Evolutionary conservation across 2,888 invertebrate genomes (phyloP).

Genomic region (Sesia apiformis): DNA sequence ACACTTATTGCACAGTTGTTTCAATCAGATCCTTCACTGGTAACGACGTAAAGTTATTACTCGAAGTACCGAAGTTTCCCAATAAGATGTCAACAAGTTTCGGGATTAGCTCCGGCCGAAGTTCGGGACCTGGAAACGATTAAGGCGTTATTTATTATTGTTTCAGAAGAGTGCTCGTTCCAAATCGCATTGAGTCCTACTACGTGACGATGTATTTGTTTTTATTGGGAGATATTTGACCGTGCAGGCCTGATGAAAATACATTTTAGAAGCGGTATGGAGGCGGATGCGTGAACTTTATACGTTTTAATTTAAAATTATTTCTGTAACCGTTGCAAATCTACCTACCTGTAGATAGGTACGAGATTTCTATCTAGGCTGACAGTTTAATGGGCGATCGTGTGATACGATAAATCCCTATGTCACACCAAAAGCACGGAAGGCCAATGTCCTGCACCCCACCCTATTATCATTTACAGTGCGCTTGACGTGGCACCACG

Average conservation of each 20-base stretch:
- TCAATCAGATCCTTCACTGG: conserved; percentile 14
- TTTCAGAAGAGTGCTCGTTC: conserved; percentile 22
- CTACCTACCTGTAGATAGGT: too few relatives aligned
- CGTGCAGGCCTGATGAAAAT: too few relatives aligned
- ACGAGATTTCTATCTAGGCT: conserved; percentile 1
- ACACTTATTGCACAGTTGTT: conserved; percentile 5
- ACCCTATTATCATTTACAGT: conserved; percentile 28
- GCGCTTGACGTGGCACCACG: conserved; percentile 30
- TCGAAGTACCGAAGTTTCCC: conserved; percentile 17
- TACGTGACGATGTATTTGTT: too few relatives aligned
- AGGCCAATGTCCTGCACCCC: conserved; percentile 58
- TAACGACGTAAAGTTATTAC: conserved; percentile 3
- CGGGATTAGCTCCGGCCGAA: conserved; percentile 25
- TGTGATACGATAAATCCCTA: conserved; percentile 1
- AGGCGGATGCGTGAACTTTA: too few relatives aligned
- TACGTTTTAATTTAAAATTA: too few relatives aligned
- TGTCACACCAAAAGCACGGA: conserved; percentile 22
- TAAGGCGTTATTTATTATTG: conserved; percentile 33
- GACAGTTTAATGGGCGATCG: background rate
- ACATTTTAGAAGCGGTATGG: too few relatives aligned
- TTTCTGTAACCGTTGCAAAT: too few relatives aligned
- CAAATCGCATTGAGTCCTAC: conserved; percentile 2
- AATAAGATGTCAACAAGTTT: conserved; percentile 25
- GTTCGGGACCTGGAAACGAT: conserved; percentile 39
- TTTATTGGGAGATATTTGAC: too few relatives aligned